Conservation (phyloP, 2,113 vertebrate species). For the Dascyllus trimaculatus region DNA sequence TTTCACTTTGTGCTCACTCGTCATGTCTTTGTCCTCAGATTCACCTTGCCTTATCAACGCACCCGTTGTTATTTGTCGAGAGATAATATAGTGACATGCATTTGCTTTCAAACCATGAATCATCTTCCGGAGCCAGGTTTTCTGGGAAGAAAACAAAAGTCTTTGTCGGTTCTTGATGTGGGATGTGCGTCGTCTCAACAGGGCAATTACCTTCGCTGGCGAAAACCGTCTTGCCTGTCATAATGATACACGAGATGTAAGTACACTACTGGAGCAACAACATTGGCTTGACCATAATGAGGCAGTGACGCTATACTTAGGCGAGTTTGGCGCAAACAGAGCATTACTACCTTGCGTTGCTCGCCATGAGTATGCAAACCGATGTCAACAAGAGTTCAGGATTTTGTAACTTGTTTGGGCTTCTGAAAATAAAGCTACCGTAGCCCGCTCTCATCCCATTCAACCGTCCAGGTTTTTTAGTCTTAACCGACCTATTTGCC, state of each 20-base stretch:
- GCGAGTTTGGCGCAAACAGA: slow-evolving; percentile 71
- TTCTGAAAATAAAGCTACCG: slow-evolving; percentile 40
- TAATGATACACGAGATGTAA: slow-evolving; percentile 74
- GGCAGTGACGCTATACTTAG: slow-evolving; percentile 77
- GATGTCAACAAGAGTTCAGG: slow-evolving; percentile 60
- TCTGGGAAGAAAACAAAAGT: slow-evolving; percentile 75
- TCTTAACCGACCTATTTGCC: slow-evolving; percentile 37
- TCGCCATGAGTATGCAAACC: slow-evolving; percentile 55
- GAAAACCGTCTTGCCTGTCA: slow-evolving; percentile 69
- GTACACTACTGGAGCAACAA: slow-evolving; percentile 55
- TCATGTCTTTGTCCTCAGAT: slow-evolving; percentile 36
- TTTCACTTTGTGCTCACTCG: slow-evolving; percentile 28
- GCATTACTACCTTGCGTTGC: slow-evolving; percentile 63
- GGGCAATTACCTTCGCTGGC: slow-evolving; percentile 75
- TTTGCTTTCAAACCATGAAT: slow-evolving; percentile 66
- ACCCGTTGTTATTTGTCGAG: slow-evolving; percentile 34
- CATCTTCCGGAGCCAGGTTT: slow-evolving; percentile 44
- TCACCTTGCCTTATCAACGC: slow-evolving; percentile 39
- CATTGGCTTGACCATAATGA: slow-evolving; percentile 79
- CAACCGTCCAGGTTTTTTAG: slow-evolving; percentile 8
- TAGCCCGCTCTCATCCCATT: slow-evolving; percentile 9
- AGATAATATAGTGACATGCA: slow-evolving; percentile 44
- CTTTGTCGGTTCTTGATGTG: slow-evolving; percentile 60
- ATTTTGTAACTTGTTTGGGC: slow-evolving; percentile 45
- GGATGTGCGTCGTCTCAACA: slow-evolving; percentile 65